Conservation (phyloP, 2,888 invertebrate genomes). For the Andricus curvator region DNA sequence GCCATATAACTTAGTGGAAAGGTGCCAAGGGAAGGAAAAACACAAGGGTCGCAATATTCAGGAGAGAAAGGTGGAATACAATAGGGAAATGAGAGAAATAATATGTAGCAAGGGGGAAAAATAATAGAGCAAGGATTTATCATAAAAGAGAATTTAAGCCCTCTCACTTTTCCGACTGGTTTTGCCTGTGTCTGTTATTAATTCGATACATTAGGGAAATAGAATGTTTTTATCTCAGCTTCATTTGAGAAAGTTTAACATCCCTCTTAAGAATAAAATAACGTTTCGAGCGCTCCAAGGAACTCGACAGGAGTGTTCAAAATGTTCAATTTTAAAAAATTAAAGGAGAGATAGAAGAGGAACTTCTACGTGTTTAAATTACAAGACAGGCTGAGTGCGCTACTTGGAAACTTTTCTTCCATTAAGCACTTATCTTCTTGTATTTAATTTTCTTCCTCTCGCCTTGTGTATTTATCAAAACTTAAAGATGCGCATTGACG, state of each 20-base stretch:
- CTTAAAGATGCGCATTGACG: neutral
- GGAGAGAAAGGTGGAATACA: neutral
- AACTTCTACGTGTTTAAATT: slow-evolving; percentile 13
- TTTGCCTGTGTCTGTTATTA: neutral
- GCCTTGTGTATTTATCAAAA: neutral
- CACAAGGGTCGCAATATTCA: neutral
- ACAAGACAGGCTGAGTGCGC: neutral
- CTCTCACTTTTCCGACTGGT: neutral
- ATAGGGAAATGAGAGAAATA: neutral
- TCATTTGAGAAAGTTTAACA: neutral
- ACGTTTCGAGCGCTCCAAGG: neutral
- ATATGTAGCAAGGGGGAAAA: neutral
- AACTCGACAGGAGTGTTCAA: neutral
- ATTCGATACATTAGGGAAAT: neutral
- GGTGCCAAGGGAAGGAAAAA: neutral
- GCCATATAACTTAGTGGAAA: neutral
- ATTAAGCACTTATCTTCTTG: neutral
- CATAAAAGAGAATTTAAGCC: neutral
- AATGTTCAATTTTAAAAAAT: slow-evolving; percentile 15
- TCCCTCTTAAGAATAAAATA: slow-evolving; percentile 13
- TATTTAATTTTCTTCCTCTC: neutral
- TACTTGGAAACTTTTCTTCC: neutral
- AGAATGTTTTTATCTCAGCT: slow-evolving; percentile 1
- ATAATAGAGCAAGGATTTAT: slow-evolving; percentile 8
- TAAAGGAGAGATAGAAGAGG: neutral